Evolutionary conservation across 2,888 invertebrate genomes (phyloP).

Genomic region (Acrobasis consociella): DNA sequence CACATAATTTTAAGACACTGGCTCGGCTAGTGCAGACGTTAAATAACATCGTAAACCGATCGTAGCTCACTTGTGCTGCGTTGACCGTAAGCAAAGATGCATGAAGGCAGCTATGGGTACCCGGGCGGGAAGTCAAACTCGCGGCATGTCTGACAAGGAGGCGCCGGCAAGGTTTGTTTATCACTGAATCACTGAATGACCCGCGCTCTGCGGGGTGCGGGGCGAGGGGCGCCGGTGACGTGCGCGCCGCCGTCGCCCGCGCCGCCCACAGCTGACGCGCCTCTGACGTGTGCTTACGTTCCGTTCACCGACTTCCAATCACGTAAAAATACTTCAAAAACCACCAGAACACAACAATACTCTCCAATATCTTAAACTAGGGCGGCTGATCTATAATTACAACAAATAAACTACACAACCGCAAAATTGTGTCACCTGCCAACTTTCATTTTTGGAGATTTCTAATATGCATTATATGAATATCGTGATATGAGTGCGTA

Average conservation of each 20-base stretch:
- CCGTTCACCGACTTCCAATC: slow-evolving; percentile 8
- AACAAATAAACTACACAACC: neutral
- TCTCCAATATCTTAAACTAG: neutral
- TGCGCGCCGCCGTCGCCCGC: slow-evolving; percentile 31
- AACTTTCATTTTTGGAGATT: neutral
- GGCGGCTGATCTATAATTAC: slow-evolving; percentile 1
- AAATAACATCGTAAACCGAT: slow-evolving; percentile 30
- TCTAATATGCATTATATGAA: neutral
- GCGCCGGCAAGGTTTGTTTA: slow-evolving; percentile 67
- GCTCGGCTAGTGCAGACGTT: slow-evolving; percentile 32
- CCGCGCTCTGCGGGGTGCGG: slow-evolving; percentile 29
- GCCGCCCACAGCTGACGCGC: slow-evolving; percentile 41
- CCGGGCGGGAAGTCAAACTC: slow-evolving; percentile 60
- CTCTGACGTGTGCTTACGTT: slow-evolving; percentile 35
- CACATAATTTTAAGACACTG: slow-evolving; percentile 54
- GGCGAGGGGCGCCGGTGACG: slow-evolving; percentile 25
- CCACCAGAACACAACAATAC: neutral
- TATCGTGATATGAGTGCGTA: neutral
- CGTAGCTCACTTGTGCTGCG: slow-evolving; percentile 69
- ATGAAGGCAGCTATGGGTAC: slow-evolving; percentile 64
- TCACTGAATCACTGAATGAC: slow-evolving; percentile 59
- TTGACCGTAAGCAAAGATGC: slow-evolving; percentile 66
- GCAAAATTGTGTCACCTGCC: neutral
- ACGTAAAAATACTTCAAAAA: neutral
- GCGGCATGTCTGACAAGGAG: slow-evolving; percentile 65